These are phyloP conservation scores for Eurystomus gularis DNA, from an alignment of 2,113 vertebrate species.

Conservation along the genomic window DNA sequence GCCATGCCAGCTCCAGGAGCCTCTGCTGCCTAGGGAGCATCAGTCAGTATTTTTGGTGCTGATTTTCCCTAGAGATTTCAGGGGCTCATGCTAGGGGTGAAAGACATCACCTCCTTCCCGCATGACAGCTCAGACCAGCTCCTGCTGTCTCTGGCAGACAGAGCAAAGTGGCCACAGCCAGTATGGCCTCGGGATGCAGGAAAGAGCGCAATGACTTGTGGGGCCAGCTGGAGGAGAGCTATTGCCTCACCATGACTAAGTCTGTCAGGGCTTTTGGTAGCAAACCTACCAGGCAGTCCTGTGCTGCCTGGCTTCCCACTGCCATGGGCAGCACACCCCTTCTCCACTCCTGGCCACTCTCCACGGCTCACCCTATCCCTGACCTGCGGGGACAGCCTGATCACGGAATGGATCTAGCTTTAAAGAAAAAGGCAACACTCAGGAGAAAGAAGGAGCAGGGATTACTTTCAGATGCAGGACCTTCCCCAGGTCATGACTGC, in stretches of 20 bases:
- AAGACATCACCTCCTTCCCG: background rate
- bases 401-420: background rate
- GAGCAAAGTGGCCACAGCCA: background rate
- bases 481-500: rapidly evolving
- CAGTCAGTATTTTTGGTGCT: background rate
- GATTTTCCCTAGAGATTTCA: background rate
- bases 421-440: background rate
- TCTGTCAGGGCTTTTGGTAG: background rate
- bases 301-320: background rate
- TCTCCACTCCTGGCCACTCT: background rate
- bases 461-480: background rate
- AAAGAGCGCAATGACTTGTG: background rate
- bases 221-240: background rate
- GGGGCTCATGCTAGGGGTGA: background rate
- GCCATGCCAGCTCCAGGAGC: background rate
- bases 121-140: rapidly evolving
- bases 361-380: background rate
- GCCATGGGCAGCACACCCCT: background rate
- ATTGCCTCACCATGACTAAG: background rate
- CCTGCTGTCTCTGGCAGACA: rapidly evolving
- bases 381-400: background rate
- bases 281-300: background rate
- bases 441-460: background rate
- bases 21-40: background rate
- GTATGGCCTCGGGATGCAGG: background rate